Evolutionary conservation across 2,797 vertebrate genomes (phyloP), one percentile per base, ranked within the genome.

Genomic region (Margarornis squamiger): DNA sequence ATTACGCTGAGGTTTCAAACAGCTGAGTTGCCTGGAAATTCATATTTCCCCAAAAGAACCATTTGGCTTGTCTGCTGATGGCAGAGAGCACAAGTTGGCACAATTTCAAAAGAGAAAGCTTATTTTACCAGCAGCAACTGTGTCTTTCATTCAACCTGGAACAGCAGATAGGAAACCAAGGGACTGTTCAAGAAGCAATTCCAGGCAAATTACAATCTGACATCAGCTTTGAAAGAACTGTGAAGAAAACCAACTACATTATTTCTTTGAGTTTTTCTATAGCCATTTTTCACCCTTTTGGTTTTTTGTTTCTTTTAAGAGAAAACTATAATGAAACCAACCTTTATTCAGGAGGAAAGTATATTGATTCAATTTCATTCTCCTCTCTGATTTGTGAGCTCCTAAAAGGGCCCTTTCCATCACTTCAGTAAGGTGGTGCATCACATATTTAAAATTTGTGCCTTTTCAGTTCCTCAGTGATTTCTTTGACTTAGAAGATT

Each of bases 61-160:
- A 70, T 87, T 95, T 95, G 80, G 83, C 86, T 89, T 46, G 45
- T 39, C 73, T 82, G 52, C 75, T 85, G 84, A 79, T 77, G 63
- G 77, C 86, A 93, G 67, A 84, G 62, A 88, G 20, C 41, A 52
- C 32, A 65, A 26, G 38, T 2, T 95, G 94, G 92, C 92, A 85
- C 41, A 14, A 3, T 67, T 79, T 71, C 83, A 79, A 79, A 81
- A 63, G 75, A 92, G 65, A 89, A 79, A 73, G 24, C 58, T 96
- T 94, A 81, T 95, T 93, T 96, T 78, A 83, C 58, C 81, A 92
- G 62, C 79, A 95, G 83, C 51, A 85, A 94, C 88, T 67, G 54
- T 82, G 71, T 58, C 90, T 92, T 82, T 89, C 81, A 71, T 91
- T 93, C 84, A 94, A 76, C 81, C 77, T 84, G 88, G 38, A 95